Evolutionary conservation across 2,888 invertebrate genomes (phyloP), one percentile per base, ranked within the genome.

Genomic region (Netelia melanura): DNA sequence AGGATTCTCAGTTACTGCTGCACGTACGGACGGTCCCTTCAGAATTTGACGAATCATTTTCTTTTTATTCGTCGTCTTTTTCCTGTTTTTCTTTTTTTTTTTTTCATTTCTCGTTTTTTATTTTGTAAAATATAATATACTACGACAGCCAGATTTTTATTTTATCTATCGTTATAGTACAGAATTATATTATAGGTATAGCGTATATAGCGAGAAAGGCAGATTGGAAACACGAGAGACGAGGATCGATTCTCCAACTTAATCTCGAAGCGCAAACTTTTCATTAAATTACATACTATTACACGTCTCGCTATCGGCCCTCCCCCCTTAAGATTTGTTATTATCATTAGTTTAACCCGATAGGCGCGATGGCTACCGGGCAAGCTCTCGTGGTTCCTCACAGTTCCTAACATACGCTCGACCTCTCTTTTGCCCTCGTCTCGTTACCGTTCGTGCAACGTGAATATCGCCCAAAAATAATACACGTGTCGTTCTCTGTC

Each of bases 141-240:
- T 75, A 84, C 80, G 84, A 84, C 84, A 80, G 80, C 76, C 80
- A 84, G 80, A 84, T 80, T 83, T 75, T 81, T 54, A 44, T 17
- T 70, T 72, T 65, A 61, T 61, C 8, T 21, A 58, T 77, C 43
- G 52, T 52, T 30, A 76, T 54, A 43, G 48, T 30, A 78, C 21
- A 23, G 48, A 58, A 38, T 38, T 71, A 38, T 67, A 65, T 25
- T 43, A 65, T 64, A 21, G 21, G 21, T 21, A 58, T 21, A 58
- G 58, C 58, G 56, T 77, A 78, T 38, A 38, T 38, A 38, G 38
- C 38, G 78, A 85, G 81, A 85, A 85, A 78, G 77, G 74, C 81
- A 85, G 43, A 74, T 78, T 75, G 68, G 74, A 81, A 75, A 76
- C 62, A 76, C 58, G 65, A 71, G 83, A 81, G 21, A 78, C 21